Evolutionary conservation across 1,140 invertebrate species (phyloP), one percentile per base, ranked within the genome.

Genomic region (Ceratitis capitata): DNA sequence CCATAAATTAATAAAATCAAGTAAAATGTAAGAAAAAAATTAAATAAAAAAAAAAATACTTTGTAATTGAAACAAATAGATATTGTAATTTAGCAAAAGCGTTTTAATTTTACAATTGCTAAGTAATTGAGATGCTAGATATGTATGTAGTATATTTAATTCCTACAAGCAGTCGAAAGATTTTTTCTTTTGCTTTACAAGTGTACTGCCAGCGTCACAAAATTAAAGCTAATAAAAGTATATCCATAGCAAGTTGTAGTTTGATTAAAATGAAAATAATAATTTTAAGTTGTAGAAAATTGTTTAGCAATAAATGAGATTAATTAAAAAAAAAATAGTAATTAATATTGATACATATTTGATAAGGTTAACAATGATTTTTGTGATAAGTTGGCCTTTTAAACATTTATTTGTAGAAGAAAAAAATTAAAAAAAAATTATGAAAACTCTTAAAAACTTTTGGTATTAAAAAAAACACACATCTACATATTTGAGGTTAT

Each of bases 1-100:
- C 84, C 84, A 85, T 85, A 85, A 82, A 78, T 78, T 78, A 58
- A n/a, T 35, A 39, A 39, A 74, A 23, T 35, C 26, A 84, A 84
- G 39, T 2, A 1, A 64, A 35, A 64, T 6, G 12, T n/a, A 51
- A 49, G n/a, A 56, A 56, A 56, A 56, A 23, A n/a, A 0, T 42
- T 42, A 19, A 74, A 42, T 5, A 42, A 78, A 23, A 23, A 45
- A 14, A 5, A 23, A 39, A 74, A 23, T 16, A 45, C 9, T 23
- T 3, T 14, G 51, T 1, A 23, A 9, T 56, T 56, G 23, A 23
- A 53, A 47, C 5, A 56, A 56, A 45, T 45, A 10, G 14, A n/a
- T 78, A 78, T n/a, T 42, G 69, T 45, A 45, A 26, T 78, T 45
- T 78, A 78, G 69, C 42, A 78, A 78, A 78, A 78, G 7, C 23